phyloP scores from a whole-genome alignment of 2,888 invertebrate genomes.

The Esperia sulphurella region DNA sequence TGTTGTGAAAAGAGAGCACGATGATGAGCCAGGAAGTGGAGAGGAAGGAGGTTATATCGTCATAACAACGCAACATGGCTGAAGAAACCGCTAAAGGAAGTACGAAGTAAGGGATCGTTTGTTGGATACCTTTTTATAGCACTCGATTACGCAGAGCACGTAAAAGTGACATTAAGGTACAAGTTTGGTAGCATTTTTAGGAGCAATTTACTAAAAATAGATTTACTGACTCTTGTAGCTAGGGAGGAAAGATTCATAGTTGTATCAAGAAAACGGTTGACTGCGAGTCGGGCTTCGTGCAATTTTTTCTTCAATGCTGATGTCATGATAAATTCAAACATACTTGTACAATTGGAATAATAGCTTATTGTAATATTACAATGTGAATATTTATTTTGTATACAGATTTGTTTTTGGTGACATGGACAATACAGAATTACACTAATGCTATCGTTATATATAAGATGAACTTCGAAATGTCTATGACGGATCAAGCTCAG shows the following conservation, averaged over 20 bases:
- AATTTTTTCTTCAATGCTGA: no score
- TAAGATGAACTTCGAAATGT: no score
- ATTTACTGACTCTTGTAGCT: background rate
- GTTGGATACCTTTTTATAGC: conserved; percentile 14
- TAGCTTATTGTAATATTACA: no score
- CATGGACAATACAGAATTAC: no score
- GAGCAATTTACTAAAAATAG: conserved; percentile 2
- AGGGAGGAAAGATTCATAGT: background rate
- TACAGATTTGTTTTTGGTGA: no score
- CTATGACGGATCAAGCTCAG: no score
- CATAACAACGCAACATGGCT: conserved; percentile 12
- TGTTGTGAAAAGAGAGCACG: conserved; percentile 30
- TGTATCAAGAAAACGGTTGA: no score
- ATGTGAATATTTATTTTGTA: no score
- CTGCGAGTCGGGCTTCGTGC: no score
- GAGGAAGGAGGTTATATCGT: conserved; percentile 17
- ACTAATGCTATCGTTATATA: no score
- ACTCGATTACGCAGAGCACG: conserved; percentile 3
- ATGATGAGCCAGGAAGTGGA: conserved; percentile 20
- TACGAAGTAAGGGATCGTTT: conserved; percentile 18
- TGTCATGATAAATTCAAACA: no score
- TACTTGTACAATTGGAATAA: no score
- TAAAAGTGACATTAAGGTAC: conserved; percentile 1
- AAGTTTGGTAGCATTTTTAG: background rate
- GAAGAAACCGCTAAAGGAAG: conserved; percentile 16